Conservation (phyloP, 1,140 invertebrate genomes). For the Ceratina australensis region DNA sequence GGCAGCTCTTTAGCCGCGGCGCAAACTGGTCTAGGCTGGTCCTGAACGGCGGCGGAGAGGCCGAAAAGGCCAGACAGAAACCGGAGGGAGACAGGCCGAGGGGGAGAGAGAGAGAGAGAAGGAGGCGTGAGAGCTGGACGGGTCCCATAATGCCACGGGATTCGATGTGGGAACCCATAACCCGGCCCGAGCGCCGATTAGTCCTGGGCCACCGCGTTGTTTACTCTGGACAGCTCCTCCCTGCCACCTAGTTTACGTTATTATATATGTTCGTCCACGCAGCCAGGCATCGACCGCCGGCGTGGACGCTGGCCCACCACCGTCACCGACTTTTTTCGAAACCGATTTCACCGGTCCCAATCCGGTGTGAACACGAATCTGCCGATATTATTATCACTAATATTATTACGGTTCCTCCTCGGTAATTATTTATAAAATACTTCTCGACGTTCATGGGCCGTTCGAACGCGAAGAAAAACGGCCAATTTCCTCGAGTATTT, state of each 20-base stretch:
- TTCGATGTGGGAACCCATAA: conserved; percentile 68
- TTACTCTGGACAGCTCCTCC: conserved; percentile 65
- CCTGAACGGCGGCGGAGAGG: conserved; percentile 11
- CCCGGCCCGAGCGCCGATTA: conserved; percentile 63
- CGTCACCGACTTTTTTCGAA: conserved; percentile 46
- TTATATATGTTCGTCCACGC: conserved; percentile 64
- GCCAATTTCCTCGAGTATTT: too few relatives aligned
- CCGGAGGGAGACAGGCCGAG: conserved; percentile 43
- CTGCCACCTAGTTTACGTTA: conserved; percentile 68
- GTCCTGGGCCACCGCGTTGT: conserved; percentile 66
- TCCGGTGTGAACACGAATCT: too few relatives aligned
- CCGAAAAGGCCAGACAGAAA: conserved; percentile 8
- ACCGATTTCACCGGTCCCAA: conserved; percentile 17
- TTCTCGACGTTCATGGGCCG: too few relatives aligned
- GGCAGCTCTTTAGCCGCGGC: conserved; percentile 34
- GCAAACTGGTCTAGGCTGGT: conserved; percentile 55
- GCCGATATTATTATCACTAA: too few relatives aligned
- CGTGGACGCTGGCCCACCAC: conserved; percentile 59
- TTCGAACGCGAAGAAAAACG: too few relatives aligned
- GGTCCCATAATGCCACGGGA: conserved; percentile 62
- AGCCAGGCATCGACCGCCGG: conserved; percentile 57
- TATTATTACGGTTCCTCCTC: too few relatives aligned
- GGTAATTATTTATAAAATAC: too few relatives aligned
- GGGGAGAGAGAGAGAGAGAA: conserved; percentile 32
- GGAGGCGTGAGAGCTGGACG: conserved; percentile 61